Base-by-base conservation (phyloP, 2,888 invertebrate genomes). In the Flabesymbios commensalis region DNA sequence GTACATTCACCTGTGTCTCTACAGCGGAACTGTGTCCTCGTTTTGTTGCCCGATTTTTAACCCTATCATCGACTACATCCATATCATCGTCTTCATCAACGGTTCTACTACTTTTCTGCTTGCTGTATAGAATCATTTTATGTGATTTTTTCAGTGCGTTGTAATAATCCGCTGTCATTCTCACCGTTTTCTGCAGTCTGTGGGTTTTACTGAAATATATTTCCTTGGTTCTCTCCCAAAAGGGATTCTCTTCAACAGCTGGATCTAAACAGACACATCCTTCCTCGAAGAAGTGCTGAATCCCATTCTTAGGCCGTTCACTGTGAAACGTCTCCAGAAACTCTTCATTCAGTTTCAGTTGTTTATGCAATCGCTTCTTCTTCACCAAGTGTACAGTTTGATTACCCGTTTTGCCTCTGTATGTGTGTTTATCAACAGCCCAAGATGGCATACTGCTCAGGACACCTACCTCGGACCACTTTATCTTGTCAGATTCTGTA, bases 381-480 rank as follows among this genome's bases (percentile, higher is more conserved):
- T 58, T 53, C 22, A 62, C 22, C n/a, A 62, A 42, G 41, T 31
- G 47, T 17, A 28, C 31, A 3, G 55, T 55, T 14, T 33, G 55
- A 22, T 47, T 53, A 14, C 63, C 63, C 32, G 43, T 55, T 31
- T 63, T 63, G 14, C 63, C 63, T 14, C 63, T 33, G 51, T 49
- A 63, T 29, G 63, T 63, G 51, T 63, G 63, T 29, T 63, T 63
- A 45, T 63, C 63, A 7, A 63, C 63, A 3, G 63, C 63, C 63
- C 63, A 63, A 2, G 24, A 19, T 2, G 63, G 63, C 63, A 63
- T 59, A 24, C 41, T 14, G 2, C 7, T 49, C 10, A 63, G 48
- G 22, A 24, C 39, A 3, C 33, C 32, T 28, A 55, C 41, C 3
- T 31, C 26, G 24, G 31, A 29, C 63, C 59, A 59, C 26, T 59